A percentile compares a stretch with the other conserved stretches of the same genome.
These are phyloP conservation scores for Pristionchus maxplancki DNA, from an alignment of 2,888 invertebrate species.

Conservation along the genomic window DNA sequence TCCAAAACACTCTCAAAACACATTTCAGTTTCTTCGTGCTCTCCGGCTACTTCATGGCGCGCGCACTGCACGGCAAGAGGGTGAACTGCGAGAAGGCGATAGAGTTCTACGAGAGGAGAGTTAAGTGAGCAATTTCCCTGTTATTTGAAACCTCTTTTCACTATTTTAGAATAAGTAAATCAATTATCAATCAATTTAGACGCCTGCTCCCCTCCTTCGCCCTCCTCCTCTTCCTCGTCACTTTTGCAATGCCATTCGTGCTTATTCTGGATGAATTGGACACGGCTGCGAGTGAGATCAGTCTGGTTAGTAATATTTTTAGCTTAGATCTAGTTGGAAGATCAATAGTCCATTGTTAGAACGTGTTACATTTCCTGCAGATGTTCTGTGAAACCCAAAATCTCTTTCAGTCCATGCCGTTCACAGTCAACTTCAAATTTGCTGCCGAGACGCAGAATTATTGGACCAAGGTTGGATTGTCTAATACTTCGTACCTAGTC, in stretches of 20 bases:
- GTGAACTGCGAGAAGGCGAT: neutral
- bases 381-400: too few species aligned
- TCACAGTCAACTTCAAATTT: neutral
- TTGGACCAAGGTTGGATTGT: slow-evolving; percentile 6
- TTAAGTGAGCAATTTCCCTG: neutral
- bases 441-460: neutral
- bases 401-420: neutral
- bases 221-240: neutral
- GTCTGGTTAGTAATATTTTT: neutral
- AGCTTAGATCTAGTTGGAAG: too few species aligned
- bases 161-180: neutral
- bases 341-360: too few species aligned
- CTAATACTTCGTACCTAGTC: too few species aligned
- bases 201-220: slow-evolving; percentile 10
- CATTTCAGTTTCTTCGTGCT: neutral
- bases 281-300: neutral
- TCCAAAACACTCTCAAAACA: too few species aligned
- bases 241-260: neutral
- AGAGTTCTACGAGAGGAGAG: neutral
- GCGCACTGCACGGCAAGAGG: neutral
- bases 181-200: neutral
- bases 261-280: neutral
- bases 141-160: neutral
- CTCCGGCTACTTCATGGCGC: neutral
- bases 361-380: too few species aligned